A percentile compares a stretch with the other conserved stretches of the same genome.
These are phyloP conservation scores for Semnornis frantzii DNA, from an alignment of 2,113 vertebrate species.

Conservation along the genomic window DNA sequence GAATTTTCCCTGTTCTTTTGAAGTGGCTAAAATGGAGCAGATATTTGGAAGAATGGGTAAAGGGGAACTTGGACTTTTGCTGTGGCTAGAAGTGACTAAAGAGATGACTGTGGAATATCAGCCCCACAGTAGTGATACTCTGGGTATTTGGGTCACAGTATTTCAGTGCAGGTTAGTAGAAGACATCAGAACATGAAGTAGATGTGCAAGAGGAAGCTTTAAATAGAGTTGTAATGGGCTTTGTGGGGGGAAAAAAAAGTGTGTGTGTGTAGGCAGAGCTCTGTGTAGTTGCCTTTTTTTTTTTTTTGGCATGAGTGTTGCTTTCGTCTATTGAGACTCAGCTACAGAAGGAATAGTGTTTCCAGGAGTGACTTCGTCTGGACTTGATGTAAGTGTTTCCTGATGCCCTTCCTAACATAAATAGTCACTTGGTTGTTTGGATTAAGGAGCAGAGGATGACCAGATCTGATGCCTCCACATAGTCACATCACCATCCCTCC, in stretches of 20 bases:
- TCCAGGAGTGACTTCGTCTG: neutral
- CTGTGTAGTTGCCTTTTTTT: neutral
- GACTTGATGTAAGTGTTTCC: neutral
- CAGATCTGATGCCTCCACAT: rapidly evolving
- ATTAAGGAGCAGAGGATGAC: neutral
- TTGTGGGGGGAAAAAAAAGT: too few species aligned
- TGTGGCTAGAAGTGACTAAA: neutral
- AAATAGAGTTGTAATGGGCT: neutral
- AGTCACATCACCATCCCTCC: neutral
- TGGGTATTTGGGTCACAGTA: neutral
- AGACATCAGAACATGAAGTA: neutral
- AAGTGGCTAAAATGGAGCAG: neutral
- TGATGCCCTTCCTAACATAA: neutral
- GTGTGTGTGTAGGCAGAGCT: too few species aligned
- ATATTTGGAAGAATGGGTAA: rapidly evolving
- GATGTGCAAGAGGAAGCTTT: neutral
- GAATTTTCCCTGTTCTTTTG: neutral
- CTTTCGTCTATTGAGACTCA: neutral
- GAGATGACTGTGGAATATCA: rapidly evolving
- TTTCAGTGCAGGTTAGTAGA: neutral
- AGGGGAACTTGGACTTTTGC: neutral
- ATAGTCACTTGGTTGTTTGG: neutral
- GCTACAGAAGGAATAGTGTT: neutral
- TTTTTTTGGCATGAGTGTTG: neutral
- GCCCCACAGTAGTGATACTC: neutral